phyloP scores from a whole-genome alignment of 2,797 vertebrate genomes.

The Hippocampus kuda region DNA sequence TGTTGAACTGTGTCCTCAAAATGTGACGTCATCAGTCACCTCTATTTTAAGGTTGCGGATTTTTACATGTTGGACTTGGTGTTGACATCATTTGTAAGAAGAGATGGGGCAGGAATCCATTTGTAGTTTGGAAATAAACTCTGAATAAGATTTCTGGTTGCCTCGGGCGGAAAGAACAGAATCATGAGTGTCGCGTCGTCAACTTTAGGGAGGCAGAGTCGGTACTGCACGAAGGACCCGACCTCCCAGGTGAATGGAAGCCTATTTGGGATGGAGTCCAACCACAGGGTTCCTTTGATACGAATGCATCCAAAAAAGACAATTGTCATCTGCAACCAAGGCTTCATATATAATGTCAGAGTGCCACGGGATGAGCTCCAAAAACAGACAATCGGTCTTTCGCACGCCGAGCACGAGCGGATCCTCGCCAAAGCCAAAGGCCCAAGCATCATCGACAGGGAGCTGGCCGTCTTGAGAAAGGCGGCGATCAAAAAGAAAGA shows the following conservation, averaged over 20 bases:
- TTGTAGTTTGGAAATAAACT: neutral
- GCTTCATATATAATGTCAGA: slow-evolving; percentile 1
- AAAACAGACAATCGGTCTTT: neutral
- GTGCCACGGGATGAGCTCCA: neutral
- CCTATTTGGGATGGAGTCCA: neutral
- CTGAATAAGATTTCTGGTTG: neutral
- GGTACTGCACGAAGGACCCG: neutral
- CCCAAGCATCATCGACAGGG: neutral
- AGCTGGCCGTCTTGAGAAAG: neutral
- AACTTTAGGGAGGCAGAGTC: neutral
- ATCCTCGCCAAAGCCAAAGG: slow-evolving; percentile 3
- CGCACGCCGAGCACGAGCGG: neutral
- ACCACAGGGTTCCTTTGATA: neutral
- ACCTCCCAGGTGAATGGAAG: neutral
- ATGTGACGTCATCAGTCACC: neutral
- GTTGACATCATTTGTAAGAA: neutral
- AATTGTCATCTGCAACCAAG: slow-evolving; percentile 1
- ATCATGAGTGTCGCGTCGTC: neutral
- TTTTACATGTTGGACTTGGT: neutral
- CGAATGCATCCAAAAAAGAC: slow-evolving; percentile 1
- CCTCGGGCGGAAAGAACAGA: neutral
- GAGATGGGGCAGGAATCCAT: neutral
- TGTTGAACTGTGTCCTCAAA: neutral
- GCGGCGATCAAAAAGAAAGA: neutral
- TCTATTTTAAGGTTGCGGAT: neutral